These are phyloP conservation scores for Bombus balteatus DNA, from an alignment of 1,140 invertebrate genomes.

Conservation along the genomic window DNA sequence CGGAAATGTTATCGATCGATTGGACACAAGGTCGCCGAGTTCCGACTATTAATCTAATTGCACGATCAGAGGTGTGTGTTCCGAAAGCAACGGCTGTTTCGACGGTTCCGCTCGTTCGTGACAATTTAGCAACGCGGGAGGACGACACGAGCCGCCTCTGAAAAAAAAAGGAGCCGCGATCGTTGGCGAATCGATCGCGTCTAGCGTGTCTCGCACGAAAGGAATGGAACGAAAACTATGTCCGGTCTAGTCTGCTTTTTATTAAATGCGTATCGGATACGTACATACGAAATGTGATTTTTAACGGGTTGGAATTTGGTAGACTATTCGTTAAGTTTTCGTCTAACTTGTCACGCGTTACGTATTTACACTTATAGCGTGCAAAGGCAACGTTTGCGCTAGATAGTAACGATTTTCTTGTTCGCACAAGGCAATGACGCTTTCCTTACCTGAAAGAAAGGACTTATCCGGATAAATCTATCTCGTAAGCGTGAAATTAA, in stretches of 20 bases:
- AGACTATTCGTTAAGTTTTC: not conserved
- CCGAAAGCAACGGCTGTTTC: conserved; percentile 55
- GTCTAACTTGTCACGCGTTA: not conserved
- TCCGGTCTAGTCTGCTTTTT: not conserved
- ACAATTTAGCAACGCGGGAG: conserved; percentile 57
- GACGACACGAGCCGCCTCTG: not conserved
- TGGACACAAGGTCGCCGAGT: conserved; percentile 18
- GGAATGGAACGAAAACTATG: not conserved
- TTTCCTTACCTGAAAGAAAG: no score
- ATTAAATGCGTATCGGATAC: not conserved
- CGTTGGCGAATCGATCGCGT: conserved; percentile 23
- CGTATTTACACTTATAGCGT: not conserved
- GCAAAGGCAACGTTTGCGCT: no score
- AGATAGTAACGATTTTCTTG: no score
- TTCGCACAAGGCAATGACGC: no score
- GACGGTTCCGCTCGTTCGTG: conserved; percentile 19
- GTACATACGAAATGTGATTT: not conserved
- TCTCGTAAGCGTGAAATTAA: no score
- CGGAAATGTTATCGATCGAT: conserved; percentile 34
- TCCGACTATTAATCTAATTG: conserved; percentile 58
- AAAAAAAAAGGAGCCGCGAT: conserved; percentile 29
- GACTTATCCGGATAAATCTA: no score
- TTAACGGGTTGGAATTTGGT: not conserved
- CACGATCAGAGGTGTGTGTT: conserved; percentile 35
- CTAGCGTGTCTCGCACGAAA: not conserved